phyloP scores from a whole-genome alignment of 2,113 vertebrate species.

The Microcebus griseorufus region DNA sequence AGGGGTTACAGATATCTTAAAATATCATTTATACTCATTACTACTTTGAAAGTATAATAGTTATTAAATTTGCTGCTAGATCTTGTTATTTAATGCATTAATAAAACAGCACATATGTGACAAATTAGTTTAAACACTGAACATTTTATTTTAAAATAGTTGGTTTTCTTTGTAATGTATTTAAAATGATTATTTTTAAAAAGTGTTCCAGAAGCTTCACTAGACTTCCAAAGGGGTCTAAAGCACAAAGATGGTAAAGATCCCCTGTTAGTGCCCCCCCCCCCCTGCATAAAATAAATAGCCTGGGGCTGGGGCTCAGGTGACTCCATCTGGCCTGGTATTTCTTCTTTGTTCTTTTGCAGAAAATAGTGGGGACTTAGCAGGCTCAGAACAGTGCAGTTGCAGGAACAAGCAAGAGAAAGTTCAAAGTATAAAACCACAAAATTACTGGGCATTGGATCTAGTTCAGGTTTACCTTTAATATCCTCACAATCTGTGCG shows the following conservation, averaged over 20 bases:
- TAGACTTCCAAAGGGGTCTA: background rate
- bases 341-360: conserved; percentile 25
- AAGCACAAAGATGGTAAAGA: background rate
- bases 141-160: background rate
- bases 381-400: background rate
- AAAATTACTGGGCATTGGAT: background rate
- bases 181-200: background rate
- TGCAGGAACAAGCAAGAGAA: background rate
- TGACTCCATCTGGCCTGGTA: background rate
- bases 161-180: background rate
- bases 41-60: background rate
- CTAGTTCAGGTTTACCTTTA: background rate
- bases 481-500: background rate
- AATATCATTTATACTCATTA: background rate
- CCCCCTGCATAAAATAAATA: background rate
- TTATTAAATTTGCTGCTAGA: background rate
- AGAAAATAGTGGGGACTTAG: background rate
- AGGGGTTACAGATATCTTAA: background rate
- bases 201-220: background rate
- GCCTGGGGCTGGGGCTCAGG: too few relatives aligned
- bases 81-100: background rate
- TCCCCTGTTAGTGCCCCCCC: background rate
- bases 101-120: background rate
- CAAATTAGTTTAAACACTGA: background rate
- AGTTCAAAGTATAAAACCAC: background rate